Percentiles rank a stretch among this genome's conserved stretches.
These are phyloP conservation scores for Ladona fulva DNA, from an alignment of 1,140 invertebrate species.

Conservation along the genomic window DNA sequence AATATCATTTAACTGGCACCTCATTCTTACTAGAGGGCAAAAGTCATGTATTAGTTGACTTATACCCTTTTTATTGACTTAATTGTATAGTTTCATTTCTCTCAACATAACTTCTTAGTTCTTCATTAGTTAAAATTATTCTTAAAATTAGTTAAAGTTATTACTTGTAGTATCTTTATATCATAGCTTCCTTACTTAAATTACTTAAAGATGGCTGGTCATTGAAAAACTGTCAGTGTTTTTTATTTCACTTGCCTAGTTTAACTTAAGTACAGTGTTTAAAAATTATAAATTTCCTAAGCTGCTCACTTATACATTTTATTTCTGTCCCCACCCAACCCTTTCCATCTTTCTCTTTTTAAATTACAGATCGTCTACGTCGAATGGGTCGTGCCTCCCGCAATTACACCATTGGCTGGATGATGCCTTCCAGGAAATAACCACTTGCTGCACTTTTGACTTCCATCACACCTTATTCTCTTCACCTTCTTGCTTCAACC, in stretches of 20 bases:
- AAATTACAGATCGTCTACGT: conserved; percentile 33
- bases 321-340: neutral
- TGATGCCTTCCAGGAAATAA: conserved; percentile 22
- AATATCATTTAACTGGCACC: no score
- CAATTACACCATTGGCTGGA: conserved; percentile 36
- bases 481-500: neutral
- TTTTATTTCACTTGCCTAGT: neutral
- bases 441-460: neutral
- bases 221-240: neutral
- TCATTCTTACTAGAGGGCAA: no score
- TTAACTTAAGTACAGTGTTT: no score
- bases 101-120: no score
- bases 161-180: no score
- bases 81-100: no score
- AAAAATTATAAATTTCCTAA: neutral
- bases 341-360: neutral
- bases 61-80: no score
- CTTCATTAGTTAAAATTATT: no score
- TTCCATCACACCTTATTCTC: neutral
- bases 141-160: no score
- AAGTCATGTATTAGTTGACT: no score
- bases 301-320: neutral
- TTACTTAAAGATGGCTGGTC: neutral
- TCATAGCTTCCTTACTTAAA: no score
- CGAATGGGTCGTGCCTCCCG: conserved; percentile 35